These are phyloP conservation scores for Triops cancriformis DNA, from an alignment of 1,140 invertebrate species.

Conservation along the genomic window DNA sequence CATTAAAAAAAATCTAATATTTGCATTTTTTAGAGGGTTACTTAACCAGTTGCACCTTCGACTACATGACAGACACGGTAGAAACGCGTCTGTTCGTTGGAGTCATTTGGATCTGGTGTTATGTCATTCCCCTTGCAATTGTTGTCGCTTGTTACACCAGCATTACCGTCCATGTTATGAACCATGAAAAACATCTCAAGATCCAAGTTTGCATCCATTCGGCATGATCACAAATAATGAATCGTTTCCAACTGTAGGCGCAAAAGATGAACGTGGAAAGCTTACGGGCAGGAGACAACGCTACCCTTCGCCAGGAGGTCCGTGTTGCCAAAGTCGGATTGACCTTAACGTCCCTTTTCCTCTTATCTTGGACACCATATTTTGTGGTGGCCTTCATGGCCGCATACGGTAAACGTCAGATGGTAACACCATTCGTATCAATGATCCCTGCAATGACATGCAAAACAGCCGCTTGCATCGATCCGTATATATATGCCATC, in stretches of 20 bases:
- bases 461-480: conserved; percentile 36
- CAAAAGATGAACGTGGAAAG: conserved; percentile 38
- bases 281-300: conserved; percentile 32
- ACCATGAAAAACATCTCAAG: conserved; percentile 73
- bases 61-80: conserved; percentile 65
- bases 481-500: conserved; percentile 34
- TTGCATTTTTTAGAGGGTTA: conserved; percentile 59
- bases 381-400: conserved; percentile 37
- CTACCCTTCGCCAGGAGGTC: conserved; percentile 30
- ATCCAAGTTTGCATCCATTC: conserved; percentile 46
- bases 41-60: conserved; percentile 70
- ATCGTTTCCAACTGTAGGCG: conserved; percentile 30
- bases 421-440: conserved; percentile 33
- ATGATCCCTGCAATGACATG: conserved; percentile 36
- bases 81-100: conserved; percentile 64
- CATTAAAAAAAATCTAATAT: conserved; percentile 40
- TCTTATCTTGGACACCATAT: conserved; percentile 36
- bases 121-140: conserved; percentile 62
- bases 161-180: conserved; percentile 73
- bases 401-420: conserved; percentile 32
- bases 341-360: conserved; percentile 34
- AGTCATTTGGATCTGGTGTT: conserved; percentile 67
- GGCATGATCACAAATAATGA: neutral
- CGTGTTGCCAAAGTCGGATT: conserved; percentile 34
- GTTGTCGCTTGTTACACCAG: conserved; percentile 77